Percentiles rank a stretch among this genome's conserved stretches.
Conservation (phyloP, 2,888 invertebrate genomes). For the Hirudinaria manillensis region DNA sequence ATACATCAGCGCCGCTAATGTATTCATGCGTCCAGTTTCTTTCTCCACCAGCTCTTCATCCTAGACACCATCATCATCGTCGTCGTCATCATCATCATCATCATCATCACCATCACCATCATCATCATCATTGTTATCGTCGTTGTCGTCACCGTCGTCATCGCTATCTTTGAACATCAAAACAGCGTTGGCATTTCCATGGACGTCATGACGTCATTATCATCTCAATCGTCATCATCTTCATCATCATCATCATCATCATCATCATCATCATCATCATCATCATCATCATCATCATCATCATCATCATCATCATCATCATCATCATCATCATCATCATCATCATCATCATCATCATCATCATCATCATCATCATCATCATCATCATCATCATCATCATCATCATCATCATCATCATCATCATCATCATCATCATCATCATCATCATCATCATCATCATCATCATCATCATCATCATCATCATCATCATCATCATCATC, state of each 20-base stretch:
- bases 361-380: constrained; percentile 17
- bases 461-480: constrained; percentile 15
- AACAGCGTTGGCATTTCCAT: neutral
- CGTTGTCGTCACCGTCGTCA: neutral
- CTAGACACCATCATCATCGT: neutral
- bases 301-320: constrained; percentile 15
- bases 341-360: constrained; percentile 15
- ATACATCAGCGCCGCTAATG: too few relatives aligned
- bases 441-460: constrained; percentile 17
- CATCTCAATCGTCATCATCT: neutral
- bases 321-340: constrained; percentile 20
- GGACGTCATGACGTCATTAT: neutral
- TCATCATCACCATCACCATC: constrained; percentile 4
- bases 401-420: constrained; percentile 17
- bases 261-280: constrained; percentile 15
- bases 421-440: constrained; percentile 15
- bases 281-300: constrained; percentile 21
- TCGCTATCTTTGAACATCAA: neutral
- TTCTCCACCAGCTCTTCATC: too few relatives aligned
- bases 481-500: constrained; percentile 17
- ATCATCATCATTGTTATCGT: neutral
- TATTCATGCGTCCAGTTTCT: too few relatives aligned
- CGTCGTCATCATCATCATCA: neutral
- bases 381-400: constrained; percentile 18
- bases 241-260: neutral